phyloP scores from a whole-genome alignment of 2,797 vertebrate species.

The Botia almorhae region DNA sequence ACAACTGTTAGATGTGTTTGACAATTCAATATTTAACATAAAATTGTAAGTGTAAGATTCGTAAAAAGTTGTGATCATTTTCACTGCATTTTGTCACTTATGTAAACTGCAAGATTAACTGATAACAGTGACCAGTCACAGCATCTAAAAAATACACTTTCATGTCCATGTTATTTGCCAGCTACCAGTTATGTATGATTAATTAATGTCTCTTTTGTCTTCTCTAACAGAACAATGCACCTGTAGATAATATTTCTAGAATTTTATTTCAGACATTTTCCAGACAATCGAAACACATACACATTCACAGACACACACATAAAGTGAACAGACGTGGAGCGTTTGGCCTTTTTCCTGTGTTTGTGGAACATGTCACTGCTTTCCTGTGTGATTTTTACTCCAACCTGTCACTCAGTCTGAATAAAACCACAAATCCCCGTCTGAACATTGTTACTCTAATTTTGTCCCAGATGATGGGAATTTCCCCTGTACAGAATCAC shows the following conservation, averaged over 20 bases:
- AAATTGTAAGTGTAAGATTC: background rate
- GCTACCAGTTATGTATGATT: background rate
- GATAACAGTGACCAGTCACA: background rate
- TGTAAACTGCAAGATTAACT: background rate
- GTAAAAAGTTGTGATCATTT: background rate
- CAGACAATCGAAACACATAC: conserved; percentile 2
- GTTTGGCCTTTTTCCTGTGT: conserved; percentile 65
- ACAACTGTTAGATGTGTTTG: background rate
- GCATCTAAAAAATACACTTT: background rate
- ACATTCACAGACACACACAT: background rate
- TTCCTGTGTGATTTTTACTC: conserved; percentile 56
- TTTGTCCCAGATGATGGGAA: conserved; percentile 42
- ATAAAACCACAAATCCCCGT: conserved; percentile 40
- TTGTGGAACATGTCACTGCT: conserved; percentile 60
- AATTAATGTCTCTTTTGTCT: background rate
- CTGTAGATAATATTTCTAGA: conserved; percentile 13
- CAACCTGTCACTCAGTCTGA: conserved; percentile 64
- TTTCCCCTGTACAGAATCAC: conserved; percentile 37
- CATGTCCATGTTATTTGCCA: background rate
- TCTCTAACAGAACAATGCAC: background rate
- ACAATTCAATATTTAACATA: background rate
- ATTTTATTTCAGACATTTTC: conserved; percentile 25
- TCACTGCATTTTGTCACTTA: background rate
- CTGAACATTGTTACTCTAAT: conserved; percentile 54
- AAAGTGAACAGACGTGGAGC: conserved; percentile 43